Evolutionary conservation across 1,140 invertebrate genomes (phyloP).

Genomic region (Nymphalis io): DNA sequence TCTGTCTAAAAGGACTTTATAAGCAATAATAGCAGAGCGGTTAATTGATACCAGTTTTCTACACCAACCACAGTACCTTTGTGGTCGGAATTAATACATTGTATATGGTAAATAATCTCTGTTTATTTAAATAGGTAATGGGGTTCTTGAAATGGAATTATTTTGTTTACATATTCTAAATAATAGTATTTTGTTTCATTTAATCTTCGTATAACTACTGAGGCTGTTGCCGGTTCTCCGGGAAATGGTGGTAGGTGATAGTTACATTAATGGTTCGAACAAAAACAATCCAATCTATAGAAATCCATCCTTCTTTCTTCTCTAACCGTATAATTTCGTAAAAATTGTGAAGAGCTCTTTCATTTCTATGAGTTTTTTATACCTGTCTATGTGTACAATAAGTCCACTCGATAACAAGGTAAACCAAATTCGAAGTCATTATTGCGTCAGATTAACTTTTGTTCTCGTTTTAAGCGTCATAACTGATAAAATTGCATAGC

Average conservation of each 20-base stretch:
- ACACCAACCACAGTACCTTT: constrained; percentile 16
- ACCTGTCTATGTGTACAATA: too few species aligned
- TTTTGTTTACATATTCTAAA: too few species aligned
- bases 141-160: background rate
- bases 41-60: constrained; percentile 15
- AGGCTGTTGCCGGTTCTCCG: too few species aligned
- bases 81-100: constrained; percentile 17
- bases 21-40: background rate
- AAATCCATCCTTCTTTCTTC: too few species aligned
- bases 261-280: too few species aligned
- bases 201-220: too few species aligned
- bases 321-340: too few species aligned
- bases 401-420: background rate
- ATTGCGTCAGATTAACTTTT: constrained; percentile 1
- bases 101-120: background rate
- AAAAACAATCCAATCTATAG: too few species aligned
- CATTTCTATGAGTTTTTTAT: too few species aligned
- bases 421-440: background rate
- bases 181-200: too few species aligned
- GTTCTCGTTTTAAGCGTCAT: background rate
- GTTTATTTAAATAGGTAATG: constrained; percentile 9
- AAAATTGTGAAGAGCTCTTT: too few species aligned
- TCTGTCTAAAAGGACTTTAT: background rate
- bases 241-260: too few species aligned
- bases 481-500: background rate